Base-by-base conservation (phyloP, 2,113 vertebrate species). In the Terrapene triunguis region DNA sequence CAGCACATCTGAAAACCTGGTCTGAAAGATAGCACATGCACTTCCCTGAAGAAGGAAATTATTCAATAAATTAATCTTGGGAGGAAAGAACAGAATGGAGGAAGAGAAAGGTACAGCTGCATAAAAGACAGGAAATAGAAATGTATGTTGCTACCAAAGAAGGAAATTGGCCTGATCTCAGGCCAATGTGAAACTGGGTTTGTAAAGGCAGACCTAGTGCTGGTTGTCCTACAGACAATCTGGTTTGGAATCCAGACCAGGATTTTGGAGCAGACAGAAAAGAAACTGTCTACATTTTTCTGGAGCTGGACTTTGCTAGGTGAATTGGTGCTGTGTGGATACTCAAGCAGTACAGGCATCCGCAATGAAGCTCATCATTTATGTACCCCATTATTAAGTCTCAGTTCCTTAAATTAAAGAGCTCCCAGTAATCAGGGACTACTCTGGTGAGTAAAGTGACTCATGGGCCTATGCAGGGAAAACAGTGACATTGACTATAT, bases 21-120 rank as follows among this genome's bases (percentile, higher is more conserved):
- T 32, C 92, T 81, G 89, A 95, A 96, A 97, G 95, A 97, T 57
- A 95, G 90, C 24, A 83, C 84, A 96, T 42, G 48, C 62, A 76
- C 54, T 90, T 89, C 89, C 90, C 74, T 91, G 90, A 79, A 91
- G 92, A 96, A 42, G 29, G 53, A 53, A 13, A 50, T 48, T 93
- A 62, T 48, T 93, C 57, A 95, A 91, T 91, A 96, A 96, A 83
- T 47, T 79, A 12, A 19, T n/a, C 32, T 79, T 79, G 83, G 82
- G 53, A 81, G 94, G 89, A 94, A 96, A 95, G 53, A 10, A 92
- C 10, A 2, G 78, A 91, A 87, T 84, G 22, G 83, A 94, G 80
- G 88, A 93, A 59, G 19, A 83, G 85, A 90, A 95, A 96, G 79
- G 44, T 88, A 81, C 25, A 0, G 0, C 89, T 82, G 94, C 79